phyloP scores from a whole-genome alignment of 2,113 vertebrate genomes.

The Scatophagus argus region DNA sequence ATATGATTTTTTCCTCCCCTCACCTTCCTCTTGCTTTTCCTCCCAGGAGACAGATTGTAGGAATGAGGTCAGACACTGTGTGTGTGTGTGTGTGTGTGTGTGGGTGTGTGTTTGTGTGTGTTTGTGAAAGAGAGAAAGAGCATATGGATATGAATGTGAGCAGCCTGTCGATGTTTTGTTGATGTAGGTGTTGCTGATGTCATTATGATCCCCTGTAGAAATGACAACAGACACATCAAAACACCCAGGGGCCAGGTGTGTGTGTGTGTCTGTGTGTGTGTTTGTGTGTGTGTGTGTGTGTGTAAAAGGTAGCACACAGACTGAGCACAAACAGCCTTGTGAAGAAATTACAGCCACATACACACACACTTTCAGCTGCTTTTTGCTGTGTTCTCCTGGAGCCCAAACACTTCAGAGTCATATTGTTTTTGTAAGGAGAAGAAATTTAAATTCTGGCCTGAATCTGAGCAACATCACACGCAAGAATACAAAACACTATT shows the following conservation, averaged over 20 bases:
- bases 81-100: conserved; percentile 15
- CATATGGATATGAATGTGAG: conserved; percentile 51
- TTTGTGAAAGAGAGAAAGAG: conserved; percentile 8
- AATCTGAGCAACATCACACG: neutral
- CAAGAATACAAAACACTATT: too few relatives aligned
- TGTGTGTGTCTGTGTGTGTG: conserved; percentile 14
- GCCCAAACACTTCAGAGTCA: neutral
- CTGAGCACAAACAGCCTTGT: conserved; percentile 3
- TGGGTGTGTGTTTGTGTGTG: conserved; percentile 7
- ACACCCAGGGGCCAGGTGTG: conserved; percentile 15
- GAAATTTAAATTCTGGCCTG: neutral
- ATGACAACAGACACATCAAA: conserved; percentile 56
- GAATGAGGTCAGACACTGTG: conserved; percentile 64
- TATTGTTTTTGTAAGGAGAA: neutral
- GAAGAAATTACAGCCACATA: neutral
- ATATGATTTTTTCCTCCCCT: conserved; percentile 7
- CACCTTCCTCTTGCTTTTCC: conserved; percentile 20
- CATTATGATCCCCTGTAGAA: conserved; percentile 64
- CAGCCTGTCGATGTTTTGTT: conserved; percentile 66
- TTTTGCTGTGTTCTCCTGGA: neutral
- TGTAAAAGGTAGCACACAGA: neutral
- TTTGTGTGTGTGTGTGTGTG: conserved; percentile 4
- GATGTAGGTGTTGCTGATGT: conserved; percentile 66
- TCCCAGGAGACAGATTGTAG: conserved; percentile 58
- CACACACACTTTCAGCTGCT: neutral